Evolutionary conservation across 1,140 invertebrate species (phyloP).

Genomic region (Drosophila auraria): DNA sequence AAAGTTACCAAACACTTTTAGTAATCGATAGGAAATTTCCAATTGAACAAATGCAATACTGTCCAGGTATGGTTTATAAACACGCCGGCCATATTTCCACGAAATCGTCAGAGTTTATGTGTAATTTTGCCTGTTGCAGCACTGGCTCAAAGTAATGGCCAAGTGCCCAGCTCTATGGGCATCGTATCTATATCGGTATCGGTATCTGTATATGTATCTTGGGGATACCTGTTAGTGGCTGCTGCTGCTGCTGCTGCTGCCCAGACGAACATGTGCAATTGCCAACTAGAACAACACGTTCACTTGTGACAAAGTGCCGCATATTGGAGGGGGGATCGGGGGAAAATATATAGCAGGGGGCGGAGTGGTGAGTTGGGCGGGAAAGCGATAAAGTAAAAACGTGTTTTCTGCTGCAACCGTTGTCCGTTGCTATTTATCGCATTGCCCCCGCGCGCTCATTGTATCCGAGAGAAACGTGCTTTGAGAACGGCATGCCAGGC

Average conservation of each 20-base stretch:
- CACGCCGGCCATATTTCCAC: conserved; percentile 7
- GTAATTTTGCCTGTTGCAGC: conserved; percentile 20
- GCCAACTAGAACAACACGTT: conserved; percentile 82
- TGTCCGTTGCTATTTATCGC: conserved; percentile 72
- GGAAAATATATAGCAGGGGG: conserved; percentile 12
- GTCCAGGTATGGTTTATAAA: neutral
- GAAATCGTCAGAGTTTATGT: conserved; percentile 20
- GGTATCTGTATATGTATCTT: conserved; percentile 36
- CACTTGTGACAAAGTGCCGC: conserved; percentile 74
- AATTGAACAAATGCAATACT: neutral
- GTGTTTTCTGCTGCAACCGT: conserved; percentile 77
- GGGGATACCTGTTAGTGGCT: conserved; percentile 51
- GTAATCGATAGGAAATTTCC: conserved; percentile 5
- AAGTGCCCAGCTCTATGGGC: conserved; percentile 11
- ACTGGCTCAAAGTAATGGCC: conserved; percentile 19
- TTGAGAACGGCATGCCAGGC: conserved; percentile 70
- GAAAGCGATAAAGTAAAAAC: conserved; percentile 72
- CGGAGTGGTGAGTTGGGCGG: conserved; percentile 14
- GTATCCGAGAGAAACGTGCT: conserved; percentile 69
- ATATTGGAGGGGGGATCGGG: conserved; percentile 40
- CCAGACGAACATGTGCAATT: conserved; percentile 71
- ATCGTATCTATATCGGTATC: conserved; percentile 20
- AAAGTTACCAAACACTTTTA: neutral
- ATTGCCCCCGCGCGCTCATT: conserved; percentile 11
- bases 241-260: conserved; percentile 23